Evolutionary conservation across 2,113 vertebrate genomes (phyloP), one percentile per base, ranked within the genome.

Genomic region (Marmota flaviventris): DNA sequence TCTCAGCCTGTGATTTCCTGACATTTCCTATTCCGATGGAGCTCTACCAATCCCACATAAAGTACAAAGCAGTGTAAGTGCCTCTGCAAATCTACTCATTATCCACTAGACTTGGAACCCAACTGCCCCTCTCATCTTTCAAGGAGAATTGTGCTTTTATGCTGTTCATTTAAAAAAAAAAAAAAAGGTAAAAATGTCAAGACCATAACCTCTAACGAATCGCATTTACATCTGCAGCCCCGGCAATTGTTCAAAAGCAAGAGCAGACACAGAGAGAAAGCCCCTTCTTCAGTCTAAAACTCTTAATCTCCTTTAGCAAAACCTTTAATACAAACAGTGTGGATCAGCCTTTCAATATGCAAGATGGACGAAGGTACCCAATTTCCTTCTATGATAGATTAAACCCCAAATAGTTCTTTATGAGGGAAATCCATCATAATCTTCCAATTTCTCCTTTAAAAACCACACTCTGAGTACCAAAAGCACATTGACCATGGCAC

Each of bases 341-440:
- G 89, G 97, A 93, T 85, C 92, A 95, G 94, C 94, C 85, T 94
- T 96, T 98, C 96, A 81, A 96, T 95, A 98, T 93, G 97, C 97
- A 98, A 98, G 98, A 98, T 96, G 97, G 98, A 98, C 51, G 97
- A 94, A 97, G 77, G 92, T 34, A 84, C 88, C 77, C 67, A 5
- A 78, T 89, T 77, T 98, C 95, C 85, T 90, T 93, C 95, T 84
- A 42, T 83, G 79, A 45, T 78, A 97, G 87, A 89, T 97, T 94
- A 91, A 97, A 97, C 95, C 94, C 27, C 18, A 97, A 97, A 89
- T 94, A 98, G 69, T 97, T 97, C 53, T 96, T 96, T 86, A 92
- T 67, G 14, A 3, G 76, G 89, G 93, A 98, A 97, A 98, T 92
- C 92, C 25, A 70, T 93, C 61, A 61, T 77, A 1, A 8, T 37